Evolutionary conservation across 2,113 vertebrate genomes (phyloP).

Genomic region (Sceloporus tristichus): DNA sequence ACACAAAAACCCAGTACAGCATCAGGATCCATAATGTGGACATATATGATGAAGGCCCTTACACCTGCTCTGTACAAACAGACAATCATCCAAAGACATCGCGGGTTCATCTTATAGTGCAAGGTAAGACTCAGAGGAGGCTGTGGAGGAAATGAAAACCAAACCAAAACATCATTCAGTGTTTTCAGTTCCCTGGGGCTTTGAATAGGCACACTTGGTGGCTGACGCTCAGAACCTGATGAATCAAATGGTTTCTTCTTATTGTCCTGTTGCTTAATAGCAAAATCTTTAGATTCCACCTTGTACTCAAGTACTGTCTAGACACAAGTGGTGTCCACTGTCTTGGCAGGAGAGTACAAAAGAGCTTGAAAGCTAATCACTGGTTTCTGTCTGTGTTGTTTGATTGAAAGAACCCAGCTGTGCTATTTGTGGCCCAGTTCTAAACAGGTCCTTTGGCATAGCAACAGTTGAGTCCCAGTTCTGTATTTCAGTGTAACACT

Average conservation of each 20-base stretch:
- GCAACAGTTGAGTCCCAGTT: not conserved
- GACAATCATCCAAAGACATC: constrained; percentile 97
- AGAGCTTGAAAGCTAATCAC: too few species aligned
- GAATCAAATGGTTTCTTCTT: rapidly evolving
- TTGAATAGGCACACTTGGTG: rapidly evolving
- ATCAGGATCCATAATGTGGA: constrained; percentile 95
- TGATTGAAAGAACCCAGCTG: not conserved
- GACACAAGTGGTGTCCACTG: not conserved
- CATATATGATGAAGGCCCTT: constrained; percentile 93
- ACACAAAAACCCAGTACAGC: constrained; percentile 97
- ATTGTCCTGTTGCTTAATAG: not conserved
- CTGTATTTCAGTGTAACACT: too few species aligned
- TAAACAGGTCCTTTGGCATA: not conserved
- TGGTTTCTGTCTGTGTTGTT: not conserved
- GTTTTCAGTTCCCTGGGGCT: not conserved
- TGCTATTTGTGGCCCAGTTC: not conserved
- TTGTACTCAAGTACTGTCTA: not conserved
- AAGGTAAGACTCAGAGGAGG: constrained; percentile 80
- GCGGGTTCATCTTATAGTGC: constrained; percentile 94
- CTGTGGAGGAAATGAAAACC: not conserved
- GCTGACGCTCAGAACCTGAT: not conserved
- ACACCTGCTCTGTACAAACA: constrained; percentile 95
- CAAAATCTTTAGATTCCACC: not conserved
- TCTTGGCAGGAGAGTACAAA: not conserved
- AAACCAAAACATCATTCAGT: not conserved